A percentile compares a stretch with the other conserved stretches of the same genome.
phyloP scores from a whole-genome alignment of 2,797 vertebrate genomes.

The Sciurus carolinensis region DNA sequence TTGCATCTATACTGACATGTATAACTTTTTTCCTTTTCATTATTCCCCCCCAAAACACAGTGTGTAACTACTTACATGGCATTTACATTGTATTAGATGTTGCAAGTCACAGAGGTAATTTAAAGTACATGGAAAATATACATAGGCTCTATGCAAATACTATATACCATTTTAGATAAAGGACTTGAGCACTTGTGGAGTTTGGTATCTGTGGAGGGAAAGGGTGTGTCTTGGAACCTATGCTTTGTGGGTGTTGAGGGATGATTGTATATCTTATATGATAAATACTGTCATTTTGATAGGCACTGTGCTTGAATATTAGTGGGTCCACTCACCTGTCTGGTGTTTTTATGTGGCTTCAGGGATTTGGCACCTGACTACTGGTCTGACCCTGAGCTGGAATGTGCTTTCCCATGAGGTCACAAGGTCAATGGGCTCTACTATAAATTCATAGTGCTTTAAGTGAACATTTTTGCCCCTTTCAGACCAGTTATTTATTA shows the following conservation, averaged over 20 bases:
- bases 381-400: not conserved
- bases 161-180: not conserved
- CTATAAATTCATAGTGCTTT: not conserved
- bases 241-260: not conserved
- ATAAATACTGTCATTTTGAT: not conserved
- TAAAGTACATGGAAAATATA: not conserved
- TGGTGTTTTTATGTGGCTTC: not conserved
- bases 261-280: not conserved
- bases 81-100: not conserved
- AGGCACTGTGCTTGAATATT: not conserved
- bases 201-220: not conserved
- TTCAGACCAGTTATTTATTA: not conserved
- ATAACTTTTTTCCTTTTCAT: not conserved
- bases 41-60: no score
- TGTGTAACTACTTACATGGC: not conserved
- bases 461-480: not conserved
- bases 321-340: fast-evolving
- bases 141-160: not conserved
- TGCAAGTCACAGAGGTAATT: not conserved
- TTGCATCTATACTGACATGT: not conserved
- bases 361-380: not conserved
- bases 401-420: no score
- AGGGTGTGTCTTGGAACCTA: not conserved
- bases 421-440: not conserved
- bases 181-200: not conserved